Conservation (phyloP, 2,888 invertebrate genomes). For the Tipula helvola region DNA sequence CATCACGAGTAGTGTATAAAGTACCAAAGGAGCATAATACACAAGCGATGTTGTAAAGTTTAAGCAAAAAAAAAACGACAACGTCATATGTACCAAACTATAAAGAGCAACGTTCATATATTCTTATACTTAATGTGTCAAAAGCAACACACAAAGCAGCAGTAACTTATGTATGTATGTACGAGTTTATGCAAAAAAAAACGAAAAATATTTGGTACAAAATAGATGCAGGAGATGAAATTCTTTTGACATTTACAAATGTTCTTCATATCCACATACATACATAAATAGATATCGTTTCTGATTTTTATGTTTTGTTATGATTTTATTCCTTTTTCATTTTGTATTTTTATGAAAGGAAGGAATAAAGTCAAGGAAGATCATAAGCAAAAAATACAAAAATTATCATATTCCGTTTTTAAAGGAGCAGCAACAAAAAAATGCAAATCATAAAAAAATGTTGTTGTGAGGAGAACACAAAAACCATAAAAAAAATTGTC, state of each 20-base stretch:
- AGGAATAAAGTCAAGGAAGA: not conserved
- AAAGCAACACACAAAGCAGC: not conserved
- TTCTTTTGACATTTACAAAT: slow-evolving; percentile 4
- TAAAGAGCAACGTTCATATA: not conserved
- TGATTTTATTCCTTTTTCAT: not conserved
- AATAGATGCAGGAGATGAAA: not conserved
- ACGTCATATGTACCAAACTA: not conserved
- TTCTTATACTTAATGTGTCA: not conserved
- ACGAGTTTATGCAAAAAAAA: not conserved
- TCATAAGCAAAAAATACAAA: not conserved
- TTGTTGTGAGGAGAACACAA: not conserved
- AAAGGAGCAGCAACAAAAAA: not conserved
- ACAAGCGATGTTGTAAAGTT: not conserved
- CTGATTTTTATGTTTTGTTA: not conserved
- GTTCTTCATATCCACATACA: not conserved
- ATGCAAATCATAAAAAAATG: too few species aligned
- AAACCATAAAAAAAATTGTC: not conserved
- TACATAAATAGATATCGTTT: not conserved
- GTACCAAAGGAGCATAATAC: not conserved
- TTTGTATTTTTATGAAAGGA: not conserved
- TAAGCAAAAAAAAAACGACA: not conserved
- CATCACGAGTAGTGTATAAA: not conserved
- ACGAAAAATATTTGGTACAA: not conserved
- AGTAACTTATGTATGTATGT: not conserved
- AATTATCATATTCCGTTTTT: not conserved